phyloP scores from a whole-genome alignment of 1,140 invertebrate species.

The Nautilus pompilius region DNA sequence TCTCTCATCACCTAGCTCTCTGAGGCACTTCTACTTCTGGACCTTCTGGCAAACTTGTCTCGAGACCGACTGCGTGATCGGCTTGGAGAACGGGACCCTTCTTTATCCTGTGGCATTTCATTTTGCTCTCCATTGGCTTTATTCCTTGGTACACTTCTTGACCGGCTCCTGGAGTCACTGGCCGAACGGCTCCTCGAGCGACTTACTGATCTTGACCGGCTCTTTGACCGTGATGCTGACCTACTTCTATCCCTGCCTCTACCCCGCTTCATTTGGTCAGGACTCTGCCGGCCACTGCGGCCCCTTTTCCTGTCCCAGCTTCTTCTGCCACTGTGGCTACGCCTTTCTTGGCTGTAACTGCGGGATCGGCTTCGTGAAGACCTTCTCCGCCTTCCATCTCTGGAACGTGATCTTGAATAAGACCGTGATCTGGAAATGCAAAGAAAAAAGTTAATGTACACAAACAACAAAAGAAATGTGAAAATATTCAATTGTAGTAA shows the following conservation, averaged over 20 bases:
- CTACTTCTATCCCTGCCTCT: slow-evolving; percentile 14
- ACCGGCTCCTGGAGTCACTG: slow-evolving; percentile 63
- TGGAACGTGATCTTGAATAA: slow-evolving; percentile 16
- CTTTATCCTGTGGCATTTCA: not conserved
- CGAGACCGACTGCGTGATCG: not conserved
- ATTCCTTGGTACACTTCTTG: slow-evolving; percentile 59
- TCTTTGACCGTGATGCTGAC: slow-evolving; percentile 14
- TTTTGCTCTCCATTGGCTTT: slow-evolving; percentile 1
- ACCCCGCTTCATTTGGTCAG: slow-evolving; percentile 6
- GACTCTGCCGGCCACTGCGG: slow-evolving; percentile 15
- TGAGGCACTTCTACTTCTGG: slow-evolving; percentile 6
- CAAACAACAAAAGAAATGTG: not conserved
- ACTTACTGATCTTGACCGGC: slow-evolving; percentile 9
- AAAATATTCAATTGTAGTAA: too few species aligned
- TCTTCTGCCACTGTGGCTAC: slow-evolving; percentile 17
- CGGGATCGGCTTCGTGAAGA: slow-evolving; percentile 20
- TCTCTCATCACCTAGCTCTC: too few species aligned
- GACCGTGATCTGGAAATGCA: slow-evolving; percentile 11
- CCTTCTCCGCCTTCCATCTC: slow-evolving; percentile 13
- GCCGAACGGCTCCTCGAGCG: slow-evolving; percentile 23
- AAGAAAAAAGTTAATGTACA: not conserved
- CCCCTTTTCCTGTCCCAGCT: slow-evolving; percentile 19
- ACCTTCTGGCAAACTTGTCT: not conserved
- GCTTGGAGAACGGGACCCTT: not conserved
- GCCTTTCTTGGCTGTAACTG: slow-evolving; percentile 6